These are phyloP conservation scores for Sorex araneus DNA, from an alignment of 2,113 vertebrate genomes.

Conservation along the genomic window DNA sequence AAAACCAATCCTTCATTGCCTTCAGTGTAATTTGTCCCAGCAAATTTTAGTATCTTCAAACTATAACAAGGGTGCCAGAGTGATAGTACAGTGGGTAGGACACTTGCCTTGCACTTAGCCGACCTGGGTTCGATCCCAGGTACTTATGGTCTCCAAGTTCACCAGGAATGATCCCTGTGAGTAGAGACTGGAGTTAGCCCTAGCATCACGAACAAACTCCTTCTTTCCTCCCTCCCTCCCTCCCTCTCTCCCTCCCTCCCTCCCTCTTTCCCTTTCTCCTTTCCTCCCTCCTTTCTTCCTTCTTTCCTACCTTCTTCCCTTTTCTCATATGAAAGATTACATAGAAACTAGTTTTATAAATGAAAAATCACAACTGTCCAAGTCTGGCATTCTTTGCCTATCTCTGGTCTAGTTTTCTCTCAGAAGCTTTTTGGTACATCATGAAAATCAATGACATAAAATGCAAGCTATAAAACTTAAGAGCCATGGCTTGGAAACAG, in stretches of 20 bases:
- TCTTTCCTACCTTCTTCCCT: neutral
- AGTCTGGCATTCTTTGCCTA: neutral
- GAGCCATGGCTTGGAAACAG: neutral
- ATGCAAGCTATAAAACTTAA: slow-evolving; percentile 37
- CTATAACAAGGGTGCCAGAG: neutral
- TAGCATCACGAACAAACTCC: no score
- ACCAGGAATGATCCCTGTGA: no score
- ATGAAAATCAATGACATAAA: neutral
- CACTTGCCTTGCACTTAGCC: no score
- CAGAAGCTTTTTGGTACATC: neutral
- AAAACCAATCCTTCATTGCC: neutral
- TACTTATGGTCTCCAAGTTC: no score
- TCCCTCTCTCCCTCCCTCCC: no score
- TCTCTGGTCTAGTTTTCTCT: neutral
- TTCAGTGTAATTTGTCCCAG: neutral
- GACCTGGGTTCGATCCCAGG: no score
- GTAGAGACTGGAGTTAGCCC: no score
- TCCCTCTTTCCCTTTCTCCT: no score
- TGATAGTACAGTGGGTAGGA: no score
- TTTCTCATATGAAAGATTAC: slow-evolving; percentile 30
- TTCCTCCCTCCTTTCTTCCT: no score
- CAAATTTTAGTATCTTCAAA: slow-evolving; percentile 21
- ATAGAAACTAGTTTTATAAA: neutral
- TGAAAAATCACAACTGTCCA: neutral
- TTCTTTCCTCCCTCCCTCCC: no score